Conservation (phyloP, 1,140 invertebrate genomes). For the Hyles vespertilio region DNA sequence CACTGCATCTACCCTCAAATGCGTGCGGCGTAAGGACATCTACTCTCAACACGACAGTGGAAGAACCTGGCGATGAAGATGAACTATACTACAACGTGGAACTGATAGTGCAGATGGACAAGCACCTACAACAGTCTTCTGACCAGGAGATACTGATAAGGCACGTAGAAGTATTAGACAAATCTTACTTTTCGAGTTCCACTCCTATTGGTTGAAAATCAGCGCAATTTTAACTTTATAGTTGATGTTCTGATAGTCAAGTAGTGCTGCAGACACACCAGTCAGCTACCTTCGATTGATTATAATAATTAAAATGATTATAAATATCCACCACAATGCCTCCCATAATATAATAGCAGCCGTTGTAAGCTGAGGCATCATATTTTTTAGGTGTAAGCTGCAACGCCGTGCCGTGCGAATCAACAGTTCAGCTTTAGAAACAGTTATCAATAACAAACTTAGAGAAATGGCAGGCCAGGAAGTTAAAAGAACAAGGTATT, state of each 20-base stretch:
- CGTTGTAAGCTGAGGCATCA: no score
- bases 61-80: conserved; percentile 58
- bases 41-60: conserved; percentile 57
- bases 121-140: conserved; percentile 80
- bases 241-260: no score
- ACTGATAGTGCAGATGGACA: conserved; percentile 83
- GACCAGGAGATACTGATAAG: conserved; percentile 80
- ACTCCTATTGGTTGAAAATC: no score
- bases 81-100: conserved; percentile 80
- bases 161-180: conserved; percentile 19
- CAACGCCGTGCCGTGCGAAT: conserved; percentile 69
- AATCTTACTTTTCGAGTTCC: no score
- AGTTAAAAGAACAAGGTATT: conserved; percentile 53
- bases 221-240: no score
- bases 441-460: conserved; percentile 61
- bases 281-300: no score
- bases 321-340: no score
- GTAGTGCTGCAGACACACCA: no score
- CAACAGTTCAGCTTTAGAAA: conserved; percentile 64
- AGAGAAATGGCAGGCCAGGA: conserved; percentile 58
- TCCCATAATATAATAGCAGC: no score
- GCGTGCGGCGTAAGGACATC: conserved; percentile 81
- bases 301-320: no score
- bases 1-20: conserved; percentile 77
- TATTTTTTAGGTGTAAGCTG: conserved; percentile 59